Evolutionary conservation across 1,140 invertebrate species (phyloP), one percentile per base, ranked within the genome.

Genomic region (Pseudoatta argentina): DNA sequence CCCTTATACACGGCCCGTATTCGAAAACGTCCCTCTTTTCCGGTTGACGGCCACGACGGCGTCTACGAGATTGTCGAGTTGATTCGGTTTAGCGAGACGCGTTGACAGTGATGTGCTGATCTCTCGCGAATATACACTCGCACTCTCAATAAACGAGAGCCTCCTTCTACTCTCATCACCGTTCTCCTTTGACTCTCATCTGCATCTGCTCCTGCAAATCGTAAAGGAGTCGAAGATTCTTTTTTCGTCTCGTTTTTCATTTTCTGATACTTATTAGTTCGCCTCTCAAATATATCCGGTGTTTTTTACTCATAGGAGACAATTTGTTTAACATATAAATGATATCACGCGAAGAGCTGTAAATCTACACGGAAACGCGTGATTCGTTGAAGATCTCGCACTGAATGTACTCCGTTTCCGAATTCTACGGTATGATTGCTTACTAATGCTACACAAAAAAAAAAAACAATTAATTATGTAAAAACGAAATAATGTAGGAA

Each of bases 1-100:
- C 66, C 34, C 44, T 61, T 81, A 78, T 39, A 69, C 61, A 27
- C 39, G 30, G 1, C 3, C 44, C 27, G 64, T 83, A 82, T 83
- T 86, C 55, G n/a, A 81, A 73, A 82, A 64, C 51, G 66, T 82
- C 55, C 55, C 66, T 67, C 39, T 82, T 71, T 82, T 82, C 12
- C 77, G 34, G 44, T 78, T 73, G 44, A 78, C 67, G 39, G 12
- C 14, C 21, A 69, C 66, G 34, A 21, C 24, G 24, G 16, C 24
- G 55, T 83, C 66, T 73, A 75, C 48, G 27, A 63, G 71, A 77
- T 34, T 48, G 79, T 75, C 79, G 66, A 34, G n/a, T 66, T 34
- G 63, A 66, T 66, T 44, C 69, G 51, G 61, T 73, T 75, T 55
- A 63, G 39, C 24, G 55, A 30, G 27, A 85, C 18, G 30, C 64